Evolutionary conservation across 2,797 vertebrate genomes (phyloP), one percentile per base, ranked within the genome.

Genomic region (Oceanodroma leucorhoa): DNA sequence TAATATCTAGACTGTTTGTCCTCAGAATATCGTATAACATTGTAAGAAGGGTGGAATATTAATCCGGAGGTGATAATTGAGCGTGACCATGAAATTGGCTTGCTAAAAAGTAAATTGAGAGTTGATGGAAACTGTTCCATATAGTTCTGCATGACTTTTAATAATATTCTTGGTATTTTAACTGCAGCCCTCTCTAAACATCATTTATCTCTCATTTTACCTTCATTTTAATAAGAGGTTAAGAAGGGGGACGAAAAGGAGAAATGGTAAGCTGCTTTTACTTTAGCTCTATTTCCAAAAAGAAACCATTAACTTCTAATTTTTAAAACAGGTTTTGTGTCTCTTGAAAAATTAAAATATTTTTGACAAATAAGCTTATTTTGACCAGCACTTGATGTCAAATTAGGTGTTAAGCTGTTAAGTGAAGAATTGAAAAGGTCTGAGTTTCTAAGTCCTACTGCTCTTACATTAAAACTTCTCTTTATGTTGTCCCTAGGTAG

Each of bases 1-100:
- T 4, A 23, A 4, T 2, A 67, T 16, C 16, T 50, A 29, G 36
- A 10, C 0, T 60, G 36, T n/a, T 32, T 72, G n/a, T 67, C 32
- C 43, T 60, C 62, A 58, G 38, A 38, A 24, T 9, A 3, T 46
- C 2, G 0, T 36, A 0, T 3, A 57, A 14, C 4, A 2, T 11
- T 29, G 2, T 2, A 24, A 38, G 36, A 36, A 41, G 22, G 48
- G 58, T 23, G 29, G 34, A 40, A 4, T 30, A 12, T 14, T 34
- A 30, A 80, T 53, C 20, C 41, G 36, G 17, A 53, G 30, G 38
- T 54, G 46, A 36, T 82, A 18, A 41, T 1, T 60, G 40, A 82
- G 24, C 16, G 8, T 11, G 6, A 40, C 27, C 17, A 2, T 19
- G n/a, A 72, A 7, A 30, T 54, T 19, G 38, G 23, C 23, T 58